Evolutionary conservation across 2,888 invertebrate genomes (phyloP).

Genomic region (Lagria hirta): DNA sequence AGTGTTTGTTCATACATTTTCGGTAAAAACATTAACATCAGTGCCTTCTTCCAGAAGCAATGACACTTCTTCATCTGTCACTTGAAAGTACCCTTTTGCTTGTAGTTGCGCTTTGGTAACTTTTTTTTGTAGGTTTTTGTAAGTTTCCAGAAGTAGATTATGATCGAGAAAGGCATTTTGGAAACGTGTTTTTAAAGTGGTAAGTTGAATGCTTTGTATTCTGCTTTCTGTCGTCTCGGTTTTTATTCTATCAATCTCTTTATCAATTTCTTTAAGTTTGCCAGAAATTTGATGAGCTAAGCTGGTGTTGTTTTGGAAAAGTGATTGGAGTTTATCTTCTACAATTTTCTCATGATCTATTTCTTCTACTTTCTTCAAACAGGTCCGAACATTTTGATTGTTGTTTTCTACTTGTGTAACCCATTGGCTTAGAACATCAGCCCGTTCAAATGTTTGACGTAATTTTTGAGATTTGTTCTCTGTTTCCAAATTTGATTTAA

Average conservation of each 20-base stretch:
- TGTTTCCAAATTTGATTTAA: no score
- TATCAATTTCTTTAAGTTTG: conserved; percentile 42
- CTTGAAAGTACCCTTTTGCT: conserved; percentile 48
- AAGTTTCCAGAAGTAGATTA: conserved; percentile 57
- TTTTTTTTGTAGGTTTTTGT: conserved; percentile 57
- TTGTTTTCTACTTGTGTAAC: conserved; percentile 57
- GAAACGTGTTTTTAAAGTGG: conserved; percentile 55
- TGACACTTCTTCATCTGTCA: conserved; percentile 51
- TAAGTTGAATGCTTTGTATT: conserved; percentile 57
- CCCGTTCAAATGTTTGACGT: conserved; percentile 37
- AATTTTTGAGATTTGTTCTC: conserved; percentile 24
- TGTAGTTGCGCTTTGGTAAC: conserved; percentile 61
- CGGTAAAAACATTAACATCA: conserved; percentile 55
- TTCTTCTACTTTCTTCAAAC: conserved; percentile 11
- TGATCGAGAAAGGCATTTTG: conserved; percentile 58
- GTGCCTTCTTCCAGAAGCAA: conserved; percentile 52
- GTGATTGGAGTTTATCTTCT: conserved; percentile 21
- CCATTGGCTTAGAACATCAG: conserved; percentile 55
- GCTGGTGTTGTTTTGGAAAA: conserved; percentile 43
- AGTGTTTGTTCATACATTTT: conserved; percentile 52
- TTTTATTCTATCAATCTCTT: conserved; percentile 32
- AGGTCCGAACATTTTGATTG: conserved; percentile 42
- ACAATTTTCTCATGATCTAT: conserved; percentile 12
- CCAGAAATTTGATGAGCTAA: conserved; percentile 37
- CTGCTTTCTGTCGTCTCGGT: conserved; percentile 42